Evolutionary conservation across 2,113 vertebrate genomes (phyloP), one percentile per base, ranked within the genome.

Genomic region (Sceloporus tristichus): DNA sequence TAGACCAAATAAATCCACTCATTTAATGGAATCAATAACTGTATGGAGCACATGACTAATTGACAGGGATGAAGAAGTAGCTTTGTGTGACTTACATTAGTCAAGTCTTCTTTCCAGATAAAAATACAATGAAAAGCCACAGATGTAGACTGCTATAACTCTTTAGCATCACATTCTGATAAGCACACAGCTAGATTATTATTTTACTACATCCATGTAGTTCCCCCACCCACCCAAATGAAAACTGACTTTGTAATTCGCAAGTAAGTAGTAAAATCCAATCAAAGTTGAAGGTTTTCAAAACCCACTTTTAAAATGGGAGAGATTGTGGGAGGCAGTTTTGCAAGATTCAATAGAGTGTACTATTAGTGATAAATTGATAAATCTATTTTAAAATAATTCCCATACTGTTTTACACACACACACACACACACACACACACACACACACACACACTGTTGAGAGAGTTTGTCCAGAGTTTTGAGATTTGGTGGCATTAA

Each of bases 71-170:
- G 25, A 21, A 34, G 87, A 89, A 92, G 86, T 2, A 56, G 79
- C 82, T 54, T 91, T 81, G 68, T 66, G 48, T 88, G 59, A 86
- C 0, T 0, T 29, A 34, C 84, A 62, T 78, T 88, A 87, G 91
- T 79, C 79, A 48, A 82, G 89, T 73, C 71, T 86, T 83, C 86
- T 42, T 93, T 91, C 54, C 13, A 21, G 6, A 78, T 65, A 68
- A 92, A 90, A 29, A 74, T 0, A 9, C 82, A 84, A 86, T 84
- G 84, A 65, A 85, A 82, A 86, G 18, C 0, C 5, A 56, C 65
- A 85, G 23, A 66, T 21, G n/a, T 34, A 38, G 14, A 10, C 0
- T 85, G 23, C 11, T 21, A 65, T 87, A 85, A 65, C 29, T 71
- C 13, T 80, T 85, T 79, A 80, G n/a, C 87, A 75, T 29, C 62